These are phyloP conservation scores for Eupeodes latifasciatus DNA, from an alignment of 2,888 invertebrate genomes.

Conservation along the genomic window DNA sequence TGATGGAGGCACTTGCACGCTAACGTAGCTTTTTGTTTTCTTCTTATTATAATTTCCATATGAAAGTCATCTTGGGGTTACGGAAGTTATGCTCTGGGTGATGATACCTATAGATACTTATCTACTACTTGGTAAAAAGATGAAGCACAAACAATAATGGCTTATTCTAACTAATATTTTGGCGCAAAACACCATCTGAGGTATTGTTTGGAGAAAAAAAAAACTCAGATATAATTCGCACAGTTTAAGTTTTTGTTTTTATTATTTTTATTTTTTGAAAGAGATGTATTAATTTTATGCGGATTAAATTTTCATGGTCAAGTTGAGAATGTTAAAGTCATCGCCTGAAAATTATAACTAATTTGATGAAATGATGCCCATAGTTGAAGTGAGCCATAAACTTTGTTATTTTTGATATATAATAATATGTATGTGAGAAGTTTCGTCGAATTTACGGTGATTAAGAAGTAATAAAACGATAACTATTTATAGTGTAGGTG, in stretches of 20 bases:
- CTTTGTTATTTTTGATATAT: too few relatives aligned
- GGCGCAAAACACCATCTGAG: not conserved
- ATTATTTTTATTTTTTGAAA: not conserved
- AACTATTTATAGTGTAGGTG: too few relatives aligned
- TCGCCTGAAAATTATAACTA: not conserved
- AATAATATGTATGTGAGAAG: too few relatives aligned
- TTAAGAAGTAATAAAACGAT: too few relatives aligned
- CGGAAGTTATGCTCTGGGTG: constrained; percentile 24
- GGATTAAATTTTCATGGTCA: not conserved
- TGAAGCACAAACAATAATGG: not conserved
- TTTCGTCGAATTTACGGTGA: too few relatives aligned
- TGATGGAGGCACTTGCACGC: too few relatives aligned
- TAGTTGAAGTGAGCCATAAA: too few relatives aligned
- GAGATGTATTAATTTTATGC: not conserved
- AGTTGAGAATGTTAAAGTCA: not conserved
- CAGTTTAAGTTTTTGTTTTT: not conserved
- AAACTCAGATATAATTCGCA: not conserved
- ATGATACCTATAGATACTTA: too few relatives aligned
- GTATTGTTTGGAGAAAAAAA: not conserved
- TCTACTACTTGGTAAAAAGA: not conserved
- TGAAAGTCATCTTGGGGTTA: constrained; percentile 27
- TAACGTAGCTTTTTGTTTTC: too few relatives aligned
- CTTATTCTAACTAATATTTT: not conserved
- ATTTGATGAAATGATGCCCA: not conserved
- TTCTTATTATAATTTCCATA: constrained; percentile 1